phyloP scores from a whole-genome alignment of 2,113 vertebrate genomes.

The Eleginops maclovinus region DNA sequence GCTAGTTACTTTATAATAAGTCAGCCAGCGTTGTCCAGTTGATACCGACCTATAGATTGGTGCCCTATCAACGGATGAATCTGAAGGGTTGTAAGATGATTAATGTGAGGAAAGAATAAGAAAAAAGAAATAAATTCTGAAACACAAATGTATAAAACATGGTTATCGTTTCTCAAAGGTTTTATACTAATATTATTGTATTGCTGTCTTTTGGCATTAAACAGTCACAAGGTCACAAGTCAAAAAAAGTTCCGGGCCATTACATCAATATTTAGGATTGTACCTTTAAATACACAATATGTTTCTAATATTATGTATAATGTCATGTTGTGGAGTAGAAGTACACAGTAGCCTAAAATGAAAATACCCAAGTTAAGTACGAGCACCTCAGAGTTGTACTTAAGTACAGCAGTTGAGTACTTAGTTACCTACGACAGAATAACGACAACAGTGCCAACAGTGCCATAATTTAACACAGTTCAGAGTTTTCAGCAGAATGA shows the following conservation, averaged over 20 bases:
- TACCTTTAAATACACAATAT: no score
- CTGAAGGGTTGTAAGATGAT: neutral
- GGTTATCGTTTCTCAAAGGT: neutral
- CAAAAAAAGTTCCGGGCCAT: no score
- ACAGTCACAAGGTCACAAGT: neutral
- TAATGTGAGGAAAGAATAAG: neutral
- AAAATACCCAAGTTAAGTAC: neutral
- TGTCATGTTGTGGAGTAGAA: neutral
- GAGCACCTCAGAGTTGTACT: neutral
- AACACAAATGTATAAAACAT: neutral
- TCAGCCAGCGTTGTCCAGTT: neutral
- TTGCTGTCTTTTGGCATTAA: neutral
- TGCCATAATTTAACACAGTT: slow-evolving; percentile 24
- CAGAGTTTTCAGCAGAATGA: slow-evolving; percentile 22
- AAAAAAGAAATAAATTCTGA: neutral
- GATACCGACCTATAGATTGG: neutral
- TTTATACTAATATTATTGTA: neutral
- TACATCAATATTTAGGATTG: no score
- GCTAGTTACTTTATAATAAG: neutral
- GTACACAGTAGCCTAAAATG: neutral
- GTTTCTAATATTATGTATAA: no score
- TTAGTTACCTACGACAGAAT: no score
- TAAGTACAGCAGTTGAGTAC: neutral
- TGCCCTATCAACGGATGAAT: neutral
- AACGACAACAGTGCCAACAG: neutral